Percentiles rank a stretch among this genome's conserved stretches.
Conservation (phyloP, 2,113 vertebrate species). For the Opisthocomus hoazin region DNA sequence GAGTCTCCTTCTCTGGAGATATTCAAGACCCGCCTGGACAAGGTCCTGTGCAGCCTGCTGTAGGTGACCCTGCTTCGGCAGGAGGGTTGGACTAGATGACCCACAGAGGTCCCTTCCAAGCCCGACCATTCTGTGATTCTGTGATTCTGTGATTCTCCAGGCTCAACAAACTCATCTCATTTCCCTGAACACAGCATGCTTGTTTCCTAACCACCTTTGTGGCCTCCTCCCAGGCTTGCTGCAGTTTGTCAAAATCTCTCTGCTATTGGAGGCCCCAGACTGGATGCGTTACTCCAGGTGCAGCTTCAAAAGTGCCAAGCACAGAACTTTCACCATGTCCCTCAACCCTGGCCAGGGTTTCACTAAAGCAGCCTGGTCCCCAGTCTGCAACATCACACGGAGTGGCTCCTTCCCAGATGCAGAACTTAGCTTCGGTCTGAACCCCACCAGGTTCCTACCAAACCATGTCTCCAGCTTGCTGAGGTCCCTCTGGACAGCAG, state of each 20-base stretch:
- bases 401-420: not conserved
- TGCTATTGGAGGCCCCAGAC: accelerated
- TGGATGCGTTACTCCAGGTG: accelerated
- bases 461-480: not conserved
- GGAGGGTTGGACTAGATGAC: no score
- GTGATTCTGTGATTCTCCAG: no score
- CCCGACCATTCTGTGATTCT: no score
- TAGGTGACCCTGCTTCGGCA: no score
- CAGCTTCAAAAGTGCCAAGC: accelerated
- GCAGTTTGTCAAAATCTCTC: not conserved
- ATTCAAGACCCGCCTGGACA: no score
- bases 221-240: not conserved
- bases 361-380: not conserved
- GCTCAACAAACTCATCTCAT: not conserved
- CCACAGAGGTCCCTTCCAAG: no score
- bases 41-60: no score
- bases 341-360: accelerated
- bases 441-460: not conserved
- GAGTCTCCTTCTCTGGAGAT: no score
- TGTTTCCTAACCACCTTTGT: not conserved
- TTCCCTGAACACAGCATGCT: accelerated
- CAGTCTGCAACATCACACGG: accelerated
- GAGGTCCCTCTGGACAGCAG: not conserved
- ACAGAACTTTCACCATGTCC: accelerated
- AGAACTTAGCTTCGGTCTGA: not conserved